Conservation (phyloP, 2,888 invertebrate genomes). For the Drosophila kuntzei region DNA sequence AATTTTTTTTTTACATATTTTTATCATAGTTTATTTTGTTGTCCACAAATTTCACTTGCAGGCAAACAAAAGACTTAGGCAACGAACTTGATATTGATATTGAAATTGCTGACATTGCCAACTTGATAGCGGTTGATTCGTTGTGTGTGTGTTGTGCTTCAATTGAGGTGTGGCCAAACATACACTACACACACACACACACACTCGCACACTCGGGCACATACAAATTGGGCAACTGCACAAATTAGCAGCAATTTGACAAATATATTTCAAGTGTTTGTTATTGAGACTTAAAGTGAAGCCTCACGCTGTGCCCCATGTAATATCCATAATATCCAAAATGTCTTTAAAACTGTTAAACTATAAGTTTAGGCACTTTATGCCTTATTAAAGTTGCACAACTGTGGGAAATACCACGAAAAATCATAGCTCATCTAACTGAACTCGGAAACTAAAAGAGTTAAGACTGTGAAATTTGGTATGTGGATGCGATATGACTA, state of each 20-base stretch:
- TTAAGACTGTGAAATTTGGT: not conserved
- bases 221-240: slow-evolving; percentile 46
- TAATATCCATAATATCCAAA: slow-evolving; percentile 1
- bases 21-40: slow-evolving; percentile 24
- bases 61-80: slow-evolving; percentile 77
- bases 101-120: slow-evolving; percentile 54
- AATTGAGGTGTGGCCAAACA: slow-evolving; percentile 50
- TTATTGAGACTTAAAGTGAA: slow-evolving; percentile 29
- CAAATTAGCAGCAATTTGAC: slow-evolving; percentile 57
- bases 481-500: not conserved
- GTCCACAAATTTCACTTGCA: slow-evolving; percentile 49
- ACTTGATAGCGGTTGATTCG: slow-evolving; percentile 29
- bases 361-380: not conserved
- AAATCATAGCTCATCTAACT: not conserved
- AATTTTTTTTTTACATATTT: not conserved
- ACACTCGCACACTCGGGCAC: slow-evolving; percentile 7
- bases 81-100: slow-evolving; percentile 78
- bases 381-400: not conserved
- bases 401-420: not conserved
- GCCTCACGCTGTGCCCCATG: slow-evolving; percentile 21
- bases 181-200: slow-evolving; percentile 21
- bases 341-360: slow-evolving; percentile 1
- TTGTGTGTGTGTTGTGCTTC: slow-evolving; percentile 22
- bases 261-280: slow-evolving; percentile 36
- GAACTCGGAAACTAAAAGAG: not conserved